Evolutionary conservation across 1,140 invertebrate genomes (phyloP).

Genomic region (Rhynchophorus ferrugineus): DNA sequence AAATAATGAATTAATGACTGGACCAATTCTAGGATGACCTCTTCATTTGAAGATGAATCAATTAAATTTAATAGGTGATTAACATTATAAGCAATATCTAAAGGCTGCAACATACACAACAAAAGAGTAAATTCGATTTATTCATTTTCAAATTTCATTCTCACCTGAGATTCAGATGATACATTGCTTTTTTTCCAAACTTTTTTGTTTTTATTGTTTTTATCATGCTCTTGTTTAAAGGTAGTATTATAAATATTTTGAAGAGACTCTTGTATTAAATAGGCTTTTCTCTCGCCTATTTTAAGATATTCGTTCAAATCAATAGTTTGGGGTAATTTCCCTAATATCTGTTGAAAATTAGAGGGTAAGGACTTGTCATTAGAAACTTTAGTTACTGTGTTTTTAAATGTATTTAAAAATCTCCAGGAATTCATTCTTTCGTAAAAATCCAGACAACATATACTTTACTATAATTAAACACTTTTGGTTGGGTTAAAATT

Average conservation of each 20-base stretch:
- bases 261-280: slow-evolving; percentile 3
- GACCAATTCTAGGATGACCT: slow-evolving; percentile 44
- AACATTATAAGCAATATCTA: not conserved
- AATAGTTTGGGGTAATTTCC: slow-evolving; percentile 5
- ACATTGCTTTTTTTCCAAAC: slow-evolving; percentile 9
- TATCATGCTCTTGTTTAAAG: not conserved
- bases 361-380: slow-evolving; percentile 5
- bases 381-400: slow-evolving; percentile 4
- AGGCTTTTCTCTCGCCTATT: slow-evolving; percentile 5
- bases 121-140: no score
- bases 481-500: no score
- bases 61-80: slow-evolving; percentile 5
- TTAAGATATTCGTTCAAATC: slow-evolving; percentile 14
- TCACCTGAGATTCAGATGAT: slow-evolving; percentile 6
- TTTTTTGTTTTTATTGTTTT: not conserved
- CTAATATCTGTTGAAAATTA: slow-evolving; percentile 7
- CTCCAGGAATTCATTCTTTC: slow-evolving; percentile 17
- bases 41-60: not conserved
- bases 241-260: slow-evolving; percentile 7
- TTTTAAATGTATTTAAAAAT: slow-evolving; percentile 11
- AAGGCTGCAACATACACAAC: not conserved
- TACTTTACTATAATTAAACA: no score
- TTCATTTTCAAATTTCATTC: no score
- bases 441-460: no score
- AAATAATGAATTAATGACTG: slow-evolving; percentile 54